Evolutionary conservation across 2,797 vertebrate genomes (phyloP), one percentile per base, ranked within the genome.

Genomic region (Falco naumanni): DNA sequence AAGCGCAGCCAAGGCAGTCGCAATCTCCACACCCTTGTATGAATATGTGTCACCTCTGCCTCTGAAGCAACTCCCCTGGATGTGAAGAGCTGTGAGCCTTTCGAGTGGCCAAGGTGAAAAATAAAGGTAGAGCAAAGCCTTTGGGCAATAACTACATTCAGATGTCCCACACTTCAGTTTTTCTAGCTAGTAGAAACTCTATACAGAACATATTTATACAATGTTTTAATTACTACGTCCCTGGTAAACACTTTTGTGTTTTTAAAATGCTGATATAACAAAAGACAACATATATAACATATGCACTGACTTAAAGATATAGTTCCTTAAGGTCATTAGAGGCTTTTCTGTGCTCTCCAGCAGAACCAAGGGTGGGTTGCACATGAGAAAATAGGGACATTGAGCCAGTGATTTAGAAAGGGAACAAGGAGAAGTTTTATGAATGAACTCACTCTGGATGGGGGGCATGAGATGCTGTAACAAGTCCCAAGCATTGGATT

Each of bases 1-100:
- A 82, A 84, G 54, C 6, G 4, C 16, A 68, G 16, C 9, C 43
- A 65, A 41, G 33, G 50, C n/a, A 37, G 34, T 28, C 43, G 34
- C 20, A 53, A 8, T 10, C 48, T 77, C 25, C 5, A 5, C 60
- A 45, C 22, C 3, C 33, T 77, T 0, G 0, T n/a, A 13, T 13
- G 33, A 78, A 59, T 25, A 10, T 1, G 2, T 10, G 5, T 19
- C 59, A 29, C 13, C 59, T 69, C 63, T 65, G 59, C 16, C 54
- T 53, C 41, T 29, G 51, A 80, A 31, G 25, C 39, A 68, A 21
- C 4, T 45, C 68, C 64, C 83, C 50, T 21, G 64, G 16, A 7
- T 4, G 1, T 10, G 56, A n/a, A 54, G 34, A 70, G 15, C 28
- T 71, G 12, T 19, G 47, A 91, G 37, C 5, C 9, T 29, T 69